These are phyloP conservation scores for Semaprochilodus insignis DNA, from an alignment of 2,797 vertebrate species.

Conservation along the genomic window DNA sequence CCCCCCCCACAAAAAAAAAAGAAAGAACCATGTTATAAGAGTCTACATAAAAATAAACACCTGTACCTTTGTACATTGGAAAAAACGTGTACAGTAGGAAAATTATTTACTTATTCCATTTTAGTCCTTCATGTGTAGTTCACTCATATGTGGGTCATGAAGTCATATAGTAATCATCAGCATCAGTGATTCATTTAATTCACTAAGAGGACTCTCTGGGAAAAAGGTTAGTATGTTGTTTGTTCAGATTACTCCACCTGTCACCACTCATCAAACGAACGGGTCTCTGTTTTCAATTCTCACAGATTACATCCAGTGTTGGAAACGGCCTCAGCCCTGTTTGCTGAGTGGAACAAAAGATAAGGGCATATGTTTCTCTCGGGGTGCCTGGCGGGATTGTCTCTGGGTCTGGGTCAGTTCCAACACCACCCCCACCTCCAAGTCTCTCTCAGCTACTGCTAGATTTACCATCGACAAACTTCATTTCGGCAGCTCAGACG, in stretches of 20 bases:
- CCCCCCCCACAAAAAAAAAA: not conserved
- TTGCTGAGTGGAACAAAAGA: constrained; percentile 42
- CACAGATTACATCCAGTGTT: constrained; percentile 26
- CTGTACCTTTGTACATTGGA: not conserved
- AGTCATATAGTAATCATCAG: not conserved
- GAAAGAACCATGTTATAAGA: not conserved
- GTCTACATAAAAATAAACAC: too few species aligned
- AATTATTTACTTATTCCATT: too few species aligned
- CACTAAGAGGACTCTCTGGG: too few species aligned
- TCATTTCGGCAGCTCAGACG: constrained; percentile 71
- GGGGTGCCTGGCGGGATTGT: constrained; percentile 9
- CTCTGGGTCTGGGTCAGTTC: constrained; percentile 53
- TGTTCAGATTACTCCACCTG: constrained; percentile 29
- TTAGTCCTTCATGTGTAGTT: not conserved
- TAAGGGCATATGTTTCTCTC: constrained; percentile 23
- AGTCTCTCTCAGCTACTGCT: constrained; percentile 59
- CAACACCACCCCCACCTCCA: constrained; percentile 27
- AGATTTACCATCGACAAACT: constrained; percentile 70
- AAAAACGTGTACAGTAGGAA: not conserved
- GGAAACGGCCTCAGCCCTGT: constrained; percentile 1
- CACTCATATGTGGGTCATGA: not conserved
- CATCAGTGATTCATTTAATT: not conserved
- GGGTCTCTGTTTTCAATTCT: constrained; percentile 39
- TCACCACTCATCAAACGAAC: constrained; percentile 30
- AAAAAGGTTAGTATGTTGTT: not conserved